Conservation (phyloP, 2,888 invertebrate species). For the Xylota segnis region DNA sequence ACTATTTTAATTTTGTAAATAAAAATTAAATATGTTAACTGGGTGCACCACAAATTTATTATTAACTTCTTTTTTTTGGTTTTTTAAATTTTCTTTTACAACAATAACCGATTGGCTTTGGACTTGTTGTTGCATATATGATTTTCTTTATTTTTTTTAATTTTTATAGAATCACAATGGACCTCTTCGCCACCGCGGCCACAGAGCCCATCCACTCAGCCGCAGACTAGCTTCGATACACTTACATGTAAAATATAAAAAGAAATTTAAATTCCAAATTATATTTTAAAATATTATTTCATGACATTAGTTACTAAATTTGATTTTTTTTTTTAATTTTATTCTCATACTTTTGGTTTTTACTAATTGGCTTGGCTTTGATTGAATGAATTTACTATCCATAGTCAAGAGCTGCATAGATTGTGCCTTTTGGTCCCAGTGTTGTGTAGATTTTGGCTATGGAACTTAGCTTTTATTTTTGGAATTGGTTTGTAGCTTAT, state of each 20-base stretch:
- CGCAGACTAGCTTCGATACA: conserved; percentile 86
- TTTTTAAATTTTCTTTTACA: conserved; percentile 55
- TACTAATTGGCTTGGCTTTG: conserved; percentile 74
- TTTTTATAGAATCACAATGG: conserved; percentile 85
- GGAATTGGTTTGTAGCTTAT: conserved; percentile 26
- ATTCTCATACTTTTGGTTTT: conserved; percentile 15
- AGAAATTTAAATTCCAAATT: conserved; percentile 76
- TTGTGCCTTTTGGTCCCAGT: too few relatives aligned
- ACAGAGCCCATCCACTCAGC: conserved; percentile 85
- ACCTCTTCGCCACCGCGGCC: conserved; percentile 85
- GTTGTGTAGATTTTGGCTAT: not conserved
- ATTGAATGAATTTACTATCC: conserved; percentile 42
- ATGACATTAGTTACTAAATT: conserved; percentile 54
- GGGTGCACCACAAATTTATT: conserved; percentile 28
- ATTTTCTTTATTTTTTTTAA: conserved; percentile 80
- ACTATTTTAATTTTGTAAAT: not conserved
- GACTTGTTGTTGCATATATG: conserved; percentile 71
- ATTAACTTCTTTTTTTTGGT: conserved; percentile 41
- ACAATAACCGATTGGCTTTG: conserved; percentile 75
- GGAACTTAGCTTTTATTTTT: conserved; percentile 5
- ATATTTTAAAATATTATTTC: conserved; percentile 28
- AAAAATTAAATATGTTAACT: not conserved
- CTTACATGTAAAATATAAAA: conserved; percentile 85
- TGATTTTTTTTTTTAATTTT: conserved; percentile 22
- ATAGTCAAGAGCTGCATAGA: not conserved